Percentiles rank a stretch among this genome's conserved stretches.
Evolutionary conservation across 35 echinoderm and acorn worm species (phyloP).

Genomic region (Apostichopus japonicus): DNA sequence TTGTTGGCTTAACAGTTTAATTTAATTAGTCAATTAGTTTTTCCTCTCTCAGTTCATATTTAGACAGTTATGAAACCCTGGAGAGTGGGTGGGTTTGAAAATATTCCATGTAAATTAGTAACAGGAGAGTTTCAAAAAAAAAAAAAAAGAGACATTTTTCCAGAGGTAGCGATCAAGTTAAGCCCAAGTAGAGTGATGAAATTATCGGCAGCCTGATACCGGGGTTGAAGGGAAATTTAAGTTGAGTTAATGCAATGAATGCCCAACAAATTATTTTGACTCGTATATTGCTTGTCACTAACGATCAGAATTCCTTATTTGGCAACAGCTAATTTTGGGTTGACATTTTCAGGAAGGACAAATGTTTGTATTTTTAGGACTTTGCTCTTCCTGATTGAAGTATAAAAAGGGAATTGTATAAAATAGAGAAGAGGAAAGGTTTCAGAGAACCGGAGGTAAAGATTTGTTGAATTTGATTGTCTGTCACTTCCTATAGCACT

Average conservation of each 20-base stretch:
- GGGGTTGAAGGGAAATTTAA: background rate
- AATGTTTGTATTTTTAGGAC: slow-evolving; percentile 9
- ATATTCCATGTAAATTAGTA: slow-evolving; percentile 5
- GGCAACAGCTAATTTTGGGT: background rate
- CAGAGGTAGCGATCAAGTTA: background rate
- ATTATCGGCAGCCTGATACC: slow-evolving; percentile 9
- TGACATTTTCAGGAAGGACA: background rate
- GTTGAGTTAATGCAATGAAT: slow-evolving; percentile 4
- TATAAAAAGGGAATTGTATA: background rate
- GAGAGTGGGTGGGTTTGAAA: slow-evolving; percentile 39
- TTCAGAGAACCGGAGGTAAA: background rate
- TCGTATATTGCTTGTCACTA: background rate
- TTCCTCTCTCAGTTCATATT: slow-evolving; percentile 1
- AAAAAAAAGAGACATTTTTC: background rate
- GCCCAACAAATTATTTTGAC: background rate
- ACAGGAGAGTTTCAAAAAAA: background rate
- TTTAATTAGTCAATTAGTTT: slow-evolving; percentile 32
- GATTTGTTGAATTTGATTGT: slow-evolving; percentile 5
- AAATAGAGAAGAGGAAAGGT: background rate
- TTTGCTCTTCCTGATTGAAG: background rate
- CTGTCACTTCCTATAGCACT: background rate
- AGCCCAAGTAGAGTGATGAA: slow-evolving; percentile 22
- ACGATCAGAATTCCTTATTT: background rate
- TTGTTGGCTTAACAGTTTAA: slow-evolving; percentile 47
- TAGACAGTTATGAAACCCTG: background rate